phyloP scores from a whole-genome alignment of 2,888 invertebrate species.

The Pyralis farinalis region DNA sequence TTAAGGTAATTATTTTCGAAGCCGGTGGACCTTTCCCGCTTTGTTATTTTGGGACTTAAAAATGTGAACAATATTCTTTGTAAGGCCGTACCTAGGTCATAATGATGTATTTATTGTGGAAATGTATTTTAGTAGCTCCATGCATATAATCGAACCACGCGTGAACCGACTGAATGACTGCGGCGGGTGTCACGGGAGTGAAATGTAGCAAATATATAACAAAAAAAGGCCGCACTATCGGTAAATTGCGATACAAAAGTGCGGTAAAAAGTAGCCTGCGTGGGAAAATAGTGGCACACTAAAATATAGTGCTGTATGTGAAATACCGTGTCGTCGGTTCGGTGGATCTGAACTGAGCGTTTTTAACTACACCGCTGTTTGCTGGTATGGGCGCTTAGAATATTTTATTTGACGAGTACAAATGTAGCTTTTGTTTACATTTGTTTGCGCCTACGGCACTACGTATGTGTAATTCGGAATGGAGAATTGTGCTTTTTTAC shows the following conservation, averaged over 20 bases:
- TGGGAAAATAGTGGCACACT: slow-evolving; percentile 29
- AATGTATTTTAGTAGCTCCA: not conserved
- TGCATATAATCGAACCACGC: slow-evolving; percentile 42
- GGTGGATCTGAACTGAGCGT: slow-evolving; percentile 8
- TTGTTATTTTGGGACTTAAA: too few relatives aligned
- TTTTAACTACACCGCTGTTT: not conserved
- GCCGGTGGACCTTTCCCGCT: too few relatives aligned
- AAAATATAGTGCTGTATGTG: slow-evolving; percentile 17
- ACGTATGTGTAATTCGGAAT: too few relatives aligned
- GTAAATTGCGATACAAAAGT: slow-evolving; percentile 60
- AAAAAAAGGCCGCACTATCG: slow-evolving; percentile 40
- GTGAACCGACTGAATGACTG: slow-evolving; percentile 52
- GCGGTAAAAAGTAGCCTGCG: slow-evolving; percentile 36
- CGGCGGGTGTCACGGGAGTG: slow-evolving; percentile 39
- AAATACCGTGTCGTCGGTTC: slow-evolving; percentile 13
- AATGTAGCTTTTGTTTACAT: too few relatives aligned
- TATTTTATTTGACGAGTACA: too few relatives aligned
- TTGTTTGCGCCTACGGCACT: too few relatives aligned
- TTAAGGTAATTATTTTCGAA: too few relatives aligned
- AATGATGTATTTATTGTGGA: too few relatives aligned
- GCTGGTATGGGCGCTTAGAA: too few relatives aligned
- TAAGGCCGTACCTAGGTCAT: too few relatives aligned
- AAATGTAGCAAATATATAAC: slow-evolving; percentile 46
- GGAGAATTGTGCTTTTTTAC: too few relatives aligned
- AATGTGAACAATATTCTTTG: too few relatives aligned